Percentiles rank a stretch among this genome's conserved stretches.
Conservation (phyloP, 2,113 vertebrate species). For the Barnardius zonarius region DNA sequence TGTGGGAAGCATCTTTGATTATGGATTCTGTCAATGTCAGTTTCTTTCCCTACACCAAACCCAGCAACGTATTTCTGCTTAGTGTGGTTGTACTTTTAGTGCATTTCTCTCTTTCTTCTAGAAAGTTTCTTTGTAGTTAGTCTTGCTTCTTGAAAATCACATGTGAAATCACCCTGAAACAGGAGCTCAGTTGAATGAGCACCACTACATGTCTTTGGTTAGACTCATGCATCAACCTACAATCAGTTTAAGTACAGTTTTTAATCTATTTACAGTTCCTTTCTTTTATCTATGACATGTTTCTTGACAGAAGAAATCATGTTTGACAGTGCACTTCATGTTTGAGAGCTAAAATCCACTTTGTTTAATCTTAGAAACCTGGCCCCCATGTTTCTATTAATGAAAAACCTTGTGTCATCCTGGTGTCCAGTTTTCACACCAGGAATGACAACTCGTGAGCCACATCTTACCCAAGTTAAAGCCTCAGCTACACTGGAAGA, state of each 20-base stretch:
- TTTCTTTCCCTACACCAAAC: not conserved
- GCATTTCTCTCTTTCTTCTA: not conserved
- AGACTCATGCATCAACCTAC: not conserved
- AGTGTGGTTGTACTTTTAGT: not conserved
- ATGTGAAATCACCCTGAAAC: not conserved
- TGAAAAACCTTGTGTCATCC: not conserved
- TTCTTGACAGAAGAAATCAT: conserved; percentile 18
- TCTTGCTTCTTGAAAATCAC: not conserved
- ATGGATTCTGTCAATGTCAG: not conserved
- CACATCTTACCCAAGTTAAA: fast-evolving
- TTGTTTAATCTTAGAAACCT: conserved; percentile 9
- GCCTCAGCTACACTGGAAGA: not conserved
- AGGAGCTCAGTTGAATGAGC: not conserved
- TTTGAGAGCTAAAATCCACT: not conserved
- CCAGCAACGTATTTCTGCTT: not conserved
- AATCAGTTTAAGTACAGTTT: not conserved
- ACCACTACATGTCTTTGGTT: not conserved
- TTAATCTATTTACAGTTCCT: not conserved
- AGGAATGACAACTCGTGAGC: not conserved
- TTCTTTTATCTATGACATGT: not conserved
- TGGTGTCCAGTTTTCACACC: not conserved
- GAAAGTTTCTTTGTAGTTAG: not conserved
- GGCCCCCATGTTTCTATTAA: not conserved
- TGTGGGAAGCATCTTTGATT: not conserved
- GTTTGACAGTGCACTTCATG: not conserved